Evolutionary conservation across 2,888 invertebrate genomes (phyloP).

Genomic region (Hemithea aestivaria): DNA sequence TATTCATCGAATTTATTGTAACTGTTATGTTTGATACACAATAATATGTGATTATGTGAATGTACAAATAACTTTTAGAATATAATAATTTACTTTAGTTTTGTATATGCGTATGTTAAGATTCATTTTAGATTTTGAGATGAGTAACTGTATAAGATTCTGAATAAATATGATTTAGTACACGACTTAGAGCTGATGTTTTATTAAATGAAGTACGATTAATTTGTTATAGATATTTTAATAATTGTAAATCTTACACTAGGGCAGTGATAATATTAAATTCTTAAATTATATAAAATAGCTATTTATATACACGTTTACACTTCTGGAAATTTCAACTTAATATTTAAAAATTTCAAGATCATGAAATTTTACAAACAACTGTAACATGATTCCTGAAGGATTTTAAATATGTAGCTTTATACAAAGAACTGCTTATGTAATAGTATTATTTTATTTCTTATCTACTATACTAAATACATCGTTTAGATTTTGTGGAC

Average conservation of each 20-base stretch:
- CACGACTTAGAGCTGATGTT: conserved; percentile 12
- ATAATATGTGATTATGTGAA: conserved; percentile 29
- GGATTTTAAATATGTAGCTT: neutral
- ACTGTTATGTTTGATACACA: conserved; percentile 3
- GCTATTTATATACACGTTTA: too few relatives aligned
- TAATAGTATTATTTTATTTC: too few relatives aligned
- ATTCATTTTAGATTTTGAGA: conserved; percentile 55
- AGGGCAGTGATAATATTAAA: conserved; percentile 11
- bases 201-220: conserved; percentile 17
- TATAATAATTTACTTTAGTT: conserved; percentile 57
- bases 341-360: too few relatives aligned
- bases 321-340: too few relatives aligned
- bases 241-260: conserved; percentile 11
- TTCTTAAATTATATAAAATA: too few relatives aligned
- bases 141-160: conserved; percentile 48
- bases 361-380: too few relatives aligned
- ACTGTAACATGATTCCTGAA: too few relatives aligned
- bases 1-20: too few relatives aligned
- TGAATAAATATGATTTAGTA: conserved; percentile 26
- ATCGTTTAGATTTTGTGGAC: conserved; percentile 71
- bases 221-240: too few relatives aligned
- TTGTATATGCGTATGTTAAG: conserved; percentile 38
- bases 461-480: conserved; percentile 66
- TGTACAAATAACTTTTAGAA: conserved; percentile 43
- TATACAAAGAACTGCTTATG: too few relatives aligned